Evolutionary conservation across 2,888 invertebrate genomes (phyloP), one percentile per base, ranked within the genome.

Genomic region (Venusia cambrica): DNA sequence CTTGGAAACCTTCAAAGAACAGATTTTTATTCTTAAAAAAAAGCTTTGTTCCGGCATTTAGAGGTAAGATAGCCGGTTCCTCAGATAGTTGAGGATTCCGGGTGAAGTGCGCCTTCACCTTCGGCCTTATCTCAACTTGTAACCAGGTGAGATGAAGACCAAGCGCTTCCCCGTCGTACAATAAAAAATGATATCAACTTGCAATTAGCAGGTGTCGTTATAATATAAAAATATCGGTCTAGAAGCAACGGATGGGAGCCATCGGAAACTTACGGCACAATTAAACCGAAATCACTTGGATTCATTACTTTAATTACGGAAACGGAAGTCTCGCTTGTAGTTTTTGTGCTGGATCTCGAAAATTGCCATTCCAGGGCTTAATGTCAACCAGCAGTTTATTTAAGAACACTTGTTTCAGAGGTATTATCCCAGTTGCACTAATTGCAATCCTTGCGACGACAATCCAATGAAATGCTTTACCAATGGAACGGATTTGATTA

Each of bases 271-370:
- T 66, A 62, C 57, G 54, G 47, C 65, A 73, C 71, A 77, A 80
- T 85, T 83, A 81, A 67, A 69, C 69, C 63, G 62, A 78, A 84
- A 81, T 79, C 79, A 67, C 62, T 72, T 57, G 33, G 62, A 68
- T 72, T 79, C 75, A 83, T 85, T 83, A 75, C 71, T 74, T 70
- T 85, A 84, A 83, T 84, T 72, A 74, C 75, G 83, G 85, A 84
- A 81, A 73, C 81, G 79, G 85, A 83, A 78, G 68, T 58, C 67
- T 64, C 57, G 56, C 54, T 62, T 62, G 62, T 60, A 63, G 61
- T 68, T 63, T 64, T 65, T 62, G 44, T 54, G 24, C 44, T 46
- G 43, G 53, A 56, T 57, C 51, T 51, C 53, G 47, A 56, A 59
- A 67, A 72, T 70, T 69, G 47, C 62, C 70, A 64, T 64, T 62